Percentiles rank a stretch among this genome's conserved stretches.
Evolutionary conservation across 1,140 invertebrate genomes (phyloP).

Genomic region (Procambarus clarkii): DNA sequence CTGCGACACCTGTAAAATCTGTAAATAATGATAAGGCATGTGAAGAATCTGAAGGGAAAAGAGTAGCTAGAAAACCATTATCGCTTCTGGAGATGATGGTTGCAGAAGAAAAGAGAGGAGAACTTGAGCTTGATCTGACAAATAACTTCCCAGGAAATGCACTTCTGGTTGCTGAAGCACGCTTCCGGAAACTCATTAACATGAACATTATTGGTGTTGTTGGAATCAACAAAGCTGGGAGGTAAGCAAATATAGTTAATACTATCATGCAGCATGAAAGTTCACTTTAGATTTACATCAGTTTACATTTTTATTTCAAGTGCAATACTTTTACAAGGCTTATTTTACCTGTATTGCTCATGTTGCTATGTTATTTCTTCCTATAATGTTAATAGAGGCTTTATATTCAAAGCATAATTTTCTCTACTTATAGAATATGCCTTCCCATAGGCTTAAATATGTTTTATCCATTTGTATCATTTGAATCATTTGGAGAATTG

Average conservation of each 20-base stretch:
- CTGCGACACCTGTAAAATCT: not conserved
- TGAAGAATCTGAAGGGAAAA: not conserved
- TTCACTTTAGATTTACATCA: too few relatives aligned
- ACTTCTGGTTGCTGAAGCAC: slow-evolving; percentile 53
- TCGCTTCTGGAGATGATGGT: slow-evolving; percentile 71
- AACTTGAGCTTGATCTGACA: slow-evolving; percentile 68
- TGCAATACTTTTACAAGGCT: too few relatives aligned
- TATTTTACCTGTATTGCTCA: too few relatives aligned
- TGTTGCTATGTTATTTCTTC: too few relatives aligned
- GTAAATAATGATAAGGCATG: not conserved
- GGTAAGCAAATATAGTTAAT: slow-evolving; percentile 45
- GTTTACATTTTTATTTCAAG: too few relatives aligned
- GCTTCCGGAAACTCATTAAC: slow-evolving; percentile 62
- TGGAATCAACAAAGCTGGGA: slow-evolving; percentile 70
- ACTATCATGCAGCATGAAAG: not conserved
- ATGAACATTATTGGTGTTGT: slow-evolving; percentile 68
- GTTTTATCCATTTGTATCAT: too few relatives aligned
- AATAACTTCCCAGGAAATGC: slow-evolving; percentile 58
- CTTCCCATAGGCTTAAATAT: too few relatives aligned
- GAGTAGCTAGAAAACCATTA: not conserved
- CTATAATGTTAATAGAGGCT: too few relatives aligned
- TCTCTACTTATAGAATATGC: too few relatives aligned
- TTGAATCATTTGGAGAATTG: too few relatives aligned
- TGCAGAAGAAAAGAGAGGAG: slow-evolving; percentile 66
- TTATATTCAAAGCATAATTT: too few relatives aligned